A percentile compares a stretch with the other conserved stretches of the same genome.
Conservation (phyloP, 2,888 invertebrate genomes). For the Chaetogeoica ovagalla region DNA sequence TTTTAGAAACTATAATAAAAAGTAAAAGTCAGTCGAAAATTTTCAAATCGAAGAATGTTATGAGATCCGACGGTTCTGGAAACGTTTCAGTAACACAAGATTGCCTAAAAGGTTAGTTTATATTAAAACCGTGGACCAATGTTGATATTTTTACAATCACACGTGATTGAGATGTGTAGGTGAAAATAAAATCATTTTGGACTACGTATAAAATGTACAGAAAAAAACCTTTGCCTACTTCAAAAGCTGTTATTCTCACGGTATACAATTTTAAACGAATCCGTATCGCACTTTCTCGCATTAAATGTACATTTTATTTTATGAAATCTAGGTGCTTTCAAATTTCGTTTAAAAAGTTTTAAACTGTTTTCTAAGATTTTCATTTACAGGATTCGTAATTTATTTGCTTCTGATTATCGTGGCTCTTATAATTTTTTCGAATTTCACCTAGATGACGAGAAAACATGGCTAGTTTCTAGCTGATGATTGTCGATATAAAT, state of each 20-base stretch:
- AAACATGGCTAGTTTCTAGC: conserved; percentile 7
- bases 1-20: conserved; percentile 46
- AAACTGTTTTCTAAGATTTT: conserved; percentile 11
- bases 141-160: too few species aligned
- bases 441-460: conserved; percentile 14
- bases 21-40: conserved; percentile 56
- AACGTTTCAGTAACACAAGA: conserved; percentile 57
- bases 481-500: neutral
- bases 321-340: conserved; percentile 23
- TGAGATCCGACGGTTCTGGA: conserved; percentile 58
- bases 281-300: neutral
- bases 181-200: conserved; percentile 35
- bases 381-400: neutral
- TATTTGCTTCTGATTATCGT: conserved; percentile 5
- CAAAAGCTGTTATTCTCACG: conserved; percentile 39
- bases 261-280: conserved; percentile 13
- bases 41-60: conserved; percentile 56
- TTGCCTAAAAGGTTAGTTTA: conserved; percentile 57
- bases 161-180: conserved; percentile 18
- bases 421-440: conserved; percentile 14
- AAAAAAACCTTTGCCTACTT: conserved; percentile 9
- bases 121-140: too few species aligned
- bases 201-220: conserved; percentile 32
- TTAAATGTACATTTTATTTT: neutral
- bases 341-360: conserved; percentile 20